phyloP scores from a whole-genome alignment of 2,888 invertebrate genomes.

The Neoascia interrupta region DNA sequence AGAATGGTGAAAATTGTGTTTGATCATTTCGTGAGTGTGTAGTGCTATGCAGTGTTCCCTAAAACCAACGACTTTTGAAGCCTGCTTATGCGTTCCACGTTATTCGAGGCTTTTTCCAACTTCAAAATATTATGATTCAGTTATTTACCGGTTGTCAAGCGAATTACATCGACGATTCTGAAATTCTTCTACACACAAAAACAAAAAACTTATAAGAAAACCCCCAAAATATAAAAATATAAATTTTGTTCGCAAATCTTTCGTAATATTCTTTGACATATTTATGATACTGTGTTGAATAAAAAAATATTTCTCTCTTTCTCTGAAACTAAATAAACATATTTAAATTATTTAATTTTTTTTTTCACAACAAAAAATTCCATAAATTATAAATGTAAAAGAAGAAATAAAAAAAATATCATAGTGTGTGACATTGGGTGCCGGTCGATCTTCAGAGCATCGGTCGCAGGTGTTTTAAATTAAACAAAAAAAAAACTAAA shows the following conservation, averaged over 20 bases:
- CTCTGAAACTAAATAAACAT: constrained; percentile 13
- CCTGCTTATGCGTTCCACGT: constrained; percentile 32
- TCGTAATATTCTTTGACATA: constrained; percentile 36
- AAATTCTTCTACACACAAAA: no score
- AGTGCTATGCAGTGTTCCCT: constrained; percentile 30
- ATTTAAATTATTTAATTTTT: constrained; percentile 16
- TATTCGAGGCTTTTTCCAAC: constrained; percentile 37
- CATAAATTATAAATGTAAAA: constrained; percentile 43
- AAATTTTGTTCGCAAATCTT: constrained; percentile 5
- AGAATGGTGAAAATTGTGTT: constrained; percentile 21
- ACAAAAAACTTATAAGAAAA: background rate
- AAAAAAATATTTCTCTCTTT: constrained; percentile 21
- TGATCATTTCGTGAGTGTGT: constrained; percentile 30
- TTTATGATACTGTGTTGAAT: constrained; percentile 42
- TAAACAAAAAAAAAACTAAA: constrained; percentile 10
- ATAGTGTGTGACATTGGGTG: constrained; percentile 34
- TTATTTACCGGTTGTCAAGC: constrained; percentile 66
- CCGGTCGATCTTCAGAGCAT: constrained; percentile 22
- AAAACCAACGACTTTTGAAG: constrained; percentile 7
- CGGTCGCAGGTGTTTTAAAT: constrained; percentile 55
- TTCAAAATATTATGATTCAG: constrained; percentile 60
- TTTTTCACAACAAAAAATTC: constrained; percentile 23
- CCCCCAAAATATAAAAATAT: background rate
- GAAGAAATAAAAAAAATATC: constrained; percentile 12
- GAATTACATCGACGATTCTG: constrained; percentile 32